A percentile compares a stretch with the other conserved stretches of the same genome.
phyloP scores from a whole-genome alignment of 2,113 vertebrate species.

The Chaenogobius annularis region DNA sequence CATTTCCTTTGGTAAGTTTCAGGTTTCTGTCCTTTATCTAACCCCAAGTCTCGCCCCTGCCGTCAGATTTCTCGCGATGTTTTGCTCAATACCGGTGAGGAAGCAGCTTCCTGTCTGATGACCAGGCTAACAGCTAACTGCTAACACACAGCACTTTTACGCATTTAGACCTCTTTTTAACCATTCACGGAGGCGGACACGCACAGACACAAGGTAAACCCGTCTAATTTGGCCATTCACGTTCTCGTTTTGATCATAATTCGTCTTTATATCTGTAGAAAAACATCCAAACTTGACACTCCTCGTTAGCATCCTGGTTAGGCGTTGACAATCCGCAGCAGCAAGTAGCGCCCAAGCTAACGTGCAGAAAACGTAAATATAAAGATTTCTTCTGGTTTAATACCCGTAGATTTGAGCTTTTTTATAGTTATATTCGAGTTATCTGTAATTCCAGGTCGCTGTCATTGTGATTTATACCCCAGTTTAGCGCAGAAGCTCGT shows the following conservation, averaged over 20 bases:
- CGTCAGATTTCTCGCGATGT: background rate
- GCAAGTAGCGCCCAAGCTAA: conserved; percentile 3
- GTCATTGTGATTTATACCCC: background rate
- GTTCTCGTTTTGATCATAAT: background rate
- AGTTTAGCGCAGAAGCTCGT: background rate
- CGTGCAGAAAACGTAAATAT: too few relatives aligned
- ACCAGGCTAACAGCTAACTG: conserved; percentile 4
- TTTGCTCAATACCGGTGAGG: conserved; percentile 3
- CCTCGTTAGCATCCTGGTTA: background rate
- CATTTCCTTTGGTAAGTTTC: too few relatives aligned
- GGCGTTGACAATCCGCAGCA: conserved; percentile 5
- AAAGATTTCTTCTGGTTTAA: background rate
- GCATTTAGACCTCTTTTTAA: background rate
- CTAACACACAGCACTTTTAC: background rate
- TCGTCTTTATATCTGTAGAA: background rate
- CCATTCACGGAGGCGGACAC: background rate
- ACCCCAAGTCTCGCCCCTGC: background rate
- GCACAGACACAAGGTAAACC: background rate
- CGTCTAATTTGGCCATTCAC: background rate
- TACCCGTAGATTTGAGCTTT: background rate
- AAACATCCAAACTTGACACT: background rate
- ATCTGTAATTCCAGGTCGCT: background rate
- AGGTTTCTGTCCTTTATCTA: background rate
- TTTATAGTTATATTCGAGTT: background rate
- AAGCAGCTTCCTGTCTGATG: conserved; percentile 10